Percentiles rank a stretch among this genome's conserved stretches.
phyloP scores from a whole-genome alignment of 2,797 vertebrate genomes.

The Siniperca obscura region DNA sequence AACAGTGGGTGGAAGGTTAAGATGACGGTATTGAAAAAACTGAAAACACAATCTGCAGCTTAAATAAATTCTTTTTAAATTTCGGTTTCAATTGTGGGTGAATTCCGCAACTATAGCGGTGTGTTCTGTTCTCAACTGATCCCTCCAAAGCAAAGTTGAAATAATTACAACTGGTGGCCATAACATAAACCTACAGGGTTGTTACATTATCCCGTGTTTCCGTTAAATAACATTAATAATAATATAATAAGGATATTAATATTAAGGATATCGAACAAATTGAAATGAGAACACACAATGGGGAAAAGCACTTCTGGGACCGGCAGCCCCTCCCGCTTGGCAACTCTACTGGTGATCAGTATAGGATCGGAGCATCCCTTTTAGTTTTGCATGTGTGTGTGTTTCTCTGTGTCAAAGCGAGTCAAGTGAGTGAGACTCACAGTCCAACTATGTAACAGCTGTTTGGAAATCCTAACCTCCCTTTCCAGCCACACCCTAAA shows the following conservation, averaged over 20 bases:
- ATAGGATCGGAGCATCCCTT: neutral
- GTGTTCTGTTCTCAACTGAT: neutral
- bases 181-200: too few relatives aligned
- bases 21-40: neutral
- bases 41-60: too few relatives aligned
- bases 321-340: neutral
- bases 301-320: neutral
- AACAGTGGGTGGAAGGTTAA: neutral
- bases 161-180: neutral
- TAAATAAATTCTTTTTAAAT: too few relatives aligned
- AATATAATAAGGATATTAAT: too few relatives aligned
- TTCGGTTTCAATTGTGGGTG: too few relatives aligned
- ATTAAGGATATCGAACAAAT: neutral
- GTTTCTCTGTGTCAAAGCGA: neutral
- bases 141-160: neutral
- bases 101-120: too few relatives aligned
- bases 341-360: neutral
- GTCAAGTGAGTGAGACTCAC: slow-evolving; percentile 29
- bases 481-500: slow-evolving; percentile 30
- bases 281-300: neutral
- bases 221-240: too few relatives aligned
- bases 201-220: too few relatives aligned
- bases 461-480: slow-evolving; percentile 49
- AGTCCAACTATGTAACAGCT: slow-evolving; percentile 51
- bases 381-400: neutral